phyloP scores from a whole-genome alignment of 2,797 vertebrate genomes.

The Mionectes olivaceus region DNA sequence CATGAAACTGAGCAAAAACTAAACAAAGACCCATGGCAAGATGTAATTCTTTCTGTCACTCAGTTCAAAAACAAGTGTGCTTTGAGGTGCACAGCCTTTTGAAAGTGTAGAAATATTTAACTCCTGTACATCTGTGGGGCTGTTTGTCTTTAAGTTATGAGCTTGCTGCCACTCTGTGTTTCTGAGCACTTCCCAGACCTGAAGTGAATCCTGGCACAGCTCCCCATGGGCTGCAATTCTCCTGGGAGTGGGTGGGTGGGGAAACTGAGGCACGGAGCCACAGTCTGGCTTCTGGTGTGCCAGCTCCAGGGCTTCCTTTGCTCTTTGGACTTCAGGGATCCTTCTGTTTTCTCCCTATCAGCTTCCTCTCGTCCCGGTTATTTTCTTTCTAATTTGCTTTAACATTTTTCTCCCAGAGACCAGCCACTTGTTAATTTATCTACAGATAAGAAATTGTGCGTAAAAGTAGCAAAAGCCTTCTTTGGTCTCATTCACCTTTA shows the following conservation, averaged over 20 bases:
- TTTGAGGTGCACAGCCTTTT: neutral
- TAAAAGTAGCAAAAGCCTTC: neutral
- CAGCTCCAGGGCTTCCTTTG: neutral
- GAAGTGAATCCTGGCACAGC: neutral
- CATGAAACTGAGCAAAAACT: neutral
- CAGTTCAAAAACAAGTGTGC: neutral
- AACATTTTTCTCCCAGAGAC: neutral
- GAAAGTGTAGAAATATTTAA: neutral
- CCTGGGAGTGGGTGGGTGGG: neutral
- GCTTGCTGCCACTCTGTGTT: accelerated
- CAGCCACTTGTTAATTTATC: neutral
- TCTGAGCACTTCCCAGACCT: accelerated
- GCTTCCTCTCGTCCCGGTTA: neutral
- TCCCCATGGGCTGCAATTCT: accelerated
- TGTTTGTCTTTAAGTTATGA: accelerated
- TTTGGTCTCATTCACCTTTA: neutral
- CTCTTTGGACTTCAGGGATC: neutral
- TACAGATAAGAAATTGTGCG: neutral
- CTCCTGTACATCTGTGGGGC: neutral
- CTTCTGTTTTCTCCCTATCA: accelerated
- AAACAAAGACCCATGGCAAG: neutral
- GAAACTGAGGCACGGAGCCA: neutral
- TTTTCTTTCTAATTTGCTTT: neutral
- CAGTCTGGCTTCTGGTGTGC: neutral
- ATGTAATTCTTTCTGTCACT: neutral